These are phyloP conservation scores for Zaprionus africanus DNA, from an alignment of 1,140 invertebrate species.

Conservation along the genomic window DNA sequence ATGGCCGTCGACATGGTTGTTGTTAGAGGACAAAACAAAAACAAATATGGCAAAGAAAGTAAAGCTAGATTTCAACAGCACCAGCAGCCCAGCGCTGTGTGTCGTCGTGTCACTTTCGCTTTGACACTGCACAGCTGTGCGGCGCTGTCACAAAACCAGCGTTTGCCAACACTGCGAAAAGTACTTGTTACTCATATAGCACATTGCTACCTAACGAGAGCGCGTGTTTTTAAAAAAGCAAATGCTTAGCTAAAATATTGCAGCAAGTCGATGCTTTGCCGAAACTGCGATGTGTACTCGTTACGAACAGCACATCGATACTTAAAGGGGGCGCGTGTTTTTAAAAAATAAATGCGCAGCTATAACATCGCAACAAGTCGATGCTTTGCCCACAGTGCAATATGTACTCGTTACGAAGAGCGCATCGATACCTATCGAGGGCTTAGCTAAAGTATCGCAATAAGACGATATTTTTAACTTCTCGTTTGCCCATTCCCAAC, in stretches of 20 bases:
- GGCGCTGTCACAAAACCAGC: not conserved
- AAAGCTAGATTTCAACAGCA: not conserved
- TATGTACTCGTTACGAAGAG: not conserved
- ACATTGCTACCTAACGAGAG: not conserved
- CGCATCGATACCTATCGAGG: not conserved
- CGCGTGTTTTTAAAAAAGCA: not conserved
- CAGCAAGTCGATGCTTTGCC: not conserved
- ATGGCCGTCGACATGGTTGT: conserved; percentile 67
- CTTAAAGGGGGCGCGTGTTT: not conserved
- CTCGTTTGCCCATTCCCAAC: not conserved
- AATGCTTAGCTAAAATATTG: not conserved
- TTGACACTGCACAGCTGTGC: conserved; percentile 35
- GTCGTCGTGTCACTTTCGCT: conserved; percentile 79
- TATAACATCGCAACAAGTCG: not conserved
- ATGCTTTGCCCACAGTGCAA: not conserved
- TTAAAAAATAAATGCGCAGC: not conserved
- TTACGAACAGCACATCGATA: not conserved
- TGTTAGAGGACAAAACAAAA: conserved; percentile 21
- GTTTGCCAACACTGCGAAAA: not conserved
- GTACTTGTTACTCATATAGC: not conserved
- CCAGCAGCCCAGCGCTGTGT: conserved; percentile 13
- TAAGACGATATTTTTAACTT: not conserved
- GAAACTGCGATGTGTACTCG: not conserved
- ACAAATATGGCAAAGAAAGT: conserved; percentile 23
- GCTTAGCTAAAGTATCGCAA: not conserved